A percentile compares a stretch with the other conserved stretches of the same genome.
Conservation (phyloP, 2,797 vertebrate species). For the Enteromius thamalakanensis region DNA sequence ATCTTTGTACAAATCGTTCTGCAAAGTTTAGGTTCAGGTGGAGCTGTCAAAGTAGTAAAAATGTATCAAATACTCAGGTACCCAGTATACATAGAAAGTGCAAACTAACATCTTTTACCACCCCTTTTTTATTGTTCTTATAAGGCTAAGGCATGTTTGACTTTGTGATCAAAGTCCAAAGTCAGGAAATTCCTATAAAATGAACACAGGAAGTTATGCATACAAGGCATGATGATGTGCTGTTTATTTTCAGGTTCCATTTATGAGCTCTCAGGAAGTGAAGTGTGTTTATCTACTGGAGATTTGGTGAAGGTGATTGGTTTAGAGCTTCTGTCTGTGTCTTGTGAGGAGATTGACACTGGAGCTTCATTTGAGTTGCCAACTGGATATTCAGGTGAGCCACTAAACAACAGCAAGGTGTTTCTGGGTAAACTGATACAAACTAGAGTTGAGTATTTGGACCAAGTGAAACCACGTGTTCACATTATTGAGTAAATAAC, state of each 20-base stretch:
- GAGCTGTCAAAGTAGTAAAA: neutral
- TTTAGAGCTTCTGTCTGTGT: conserved; percentile 74
- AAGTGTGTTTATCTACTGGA: conserved; percentile 90
- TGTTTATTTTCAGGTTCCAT: conserved; percentile 80
- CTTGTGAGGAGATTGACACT: conserved; percentile 73
- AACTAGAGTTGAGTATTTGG: neutral
- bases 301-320: conserved; percentile 85
- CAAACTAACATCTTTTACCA: neutral
- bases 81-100: neutral
- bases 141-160: neutral
- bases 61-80: neutral
- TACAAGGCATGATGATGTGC: neutral
- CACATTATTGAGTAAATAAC: neutral
- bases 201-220: neutral
- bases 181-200: neutral
- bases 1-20: neutral
- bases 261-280: conserved; percentile 87
- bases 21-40: neutral
- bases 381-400: conserved; percentile 70
- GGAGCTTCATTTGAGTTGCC: conserved; percentile 77
- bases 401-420: neutral
- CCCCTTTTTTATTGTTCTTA: neutral
- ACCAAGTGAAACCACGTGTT: neutral
- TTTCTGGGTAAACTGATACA: neutral
- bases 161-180: neutral